phyloP scores from a whole-genome alignment of 1,140 invertebrate species.

The roundworm (Caenorhabditis elegans) region DNA sequence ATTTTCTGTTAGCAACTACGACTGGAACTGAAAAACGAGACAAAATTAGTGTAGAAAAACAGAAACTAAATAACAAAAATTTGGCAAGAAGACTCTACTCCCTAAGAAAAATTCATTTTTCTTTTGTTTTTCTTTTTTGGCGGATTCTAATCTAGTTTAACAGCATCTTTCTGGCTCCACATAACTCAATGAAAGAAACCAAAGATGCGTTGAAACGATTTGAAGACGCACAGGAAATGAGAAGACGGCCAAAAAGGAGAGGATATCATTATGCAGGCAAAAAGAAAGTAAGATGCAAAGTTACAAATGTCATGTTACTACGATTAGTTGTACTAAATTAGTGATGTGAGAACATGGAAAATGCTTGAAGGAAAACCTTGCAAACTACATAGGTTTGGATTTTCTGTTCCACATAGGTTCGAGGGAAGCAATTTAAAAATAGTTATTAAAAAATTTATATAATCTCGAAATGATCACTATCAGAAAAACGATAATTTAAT shows the following conservation, averaged over 20 bases:
- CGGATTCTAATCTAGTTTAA: background rate
- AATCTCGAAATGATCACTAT: too few relatives aligned
- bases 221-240: background rate
- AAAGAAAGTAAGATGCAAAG: background rate
- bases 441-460: too few relatives aligned
- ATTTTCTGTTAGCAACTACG: too few relatives aligned
- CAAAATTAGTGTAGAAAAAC: background rate
- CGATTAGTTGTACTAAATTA: background rate
- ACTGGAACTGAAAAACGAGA: background rate
- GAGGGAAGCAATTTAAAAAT: too few relatives aligned
- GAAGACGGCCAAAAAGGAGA: background rate
- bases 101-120: background rate
- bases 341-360: background rate
- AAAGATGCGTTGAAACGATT: background rate
- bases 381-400: too few relatives aligned
- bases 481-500: too few relatives aligned
- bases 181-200: slow-evolving; percentile 24
- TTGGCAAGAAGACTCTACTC: background rate
- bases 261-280: background rate
- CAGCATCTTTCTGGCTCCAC: background rate
- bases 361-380: background rate
- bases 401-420: too few relatives aligned
- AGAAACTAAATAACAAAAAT: background rate
- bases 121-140: background rate
- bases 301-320: background rate